Base-by-base conservation (phyloP, 2,113 vertebrate genomes). In the Felis catus region DNA sequence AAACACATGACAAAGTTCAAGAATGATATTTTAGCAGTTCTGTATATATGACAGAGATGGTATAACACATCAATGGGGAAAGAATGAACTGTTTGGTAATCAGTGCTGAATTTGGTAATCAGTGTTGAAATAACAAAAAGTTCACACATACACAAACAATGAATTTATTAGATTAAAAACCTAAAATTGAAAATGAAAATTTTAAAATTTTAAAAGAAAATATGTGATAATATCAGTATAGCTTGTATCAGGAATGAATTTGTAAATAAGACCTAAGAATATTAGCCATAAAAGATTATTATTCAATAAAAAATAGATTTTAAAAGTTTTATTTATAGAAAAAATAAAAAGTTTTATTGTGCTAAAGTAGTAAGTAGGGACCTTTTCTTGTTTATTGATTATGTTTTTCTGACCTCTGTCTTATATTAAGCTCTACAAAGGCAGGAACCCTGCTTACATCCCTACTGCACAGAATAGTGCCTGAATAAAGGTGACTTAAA, bases 171-270 rank as follows among this genome's bases (percentile, higher is more conserved):
- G 51, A 11, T 79, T 95, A 41, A 81, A 63, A 71, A 41, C 31
- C 31, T 92, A 80, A 71, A 61, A 39, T 71, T 80, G 21, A 87
- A 95, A 92, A 65, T 70, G 6, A 70, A 70, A 85, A 51, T 9
- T 39, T 78, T 18, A 41, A 51, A 87, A 61, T 11, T 73, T 80
- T 81, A 55, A n/a, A 73, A 92, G 82, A 92, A 95, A 95, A 66
- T 92, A 27, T 36, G 36, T 58, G 36, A 25, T 84, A 7, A 12
- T 76, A 11, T 76, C 4, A 16, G 51, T 39, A 10, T 45, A 7
- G 39, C 39, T 51, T 71, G 6, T 12, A 23, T 84, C 58, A 33
- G 25, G 13, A 51, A 79, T 33, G 65, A 86, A 80, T 71, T 87
- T 71, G 65, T 63, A 86, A 78, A 80, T 31, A 79, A 23, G 63